phyloP scores from a whole-genome alignment of 2,888 invertebrate genomes.

The Apamea crenata region DNA sequence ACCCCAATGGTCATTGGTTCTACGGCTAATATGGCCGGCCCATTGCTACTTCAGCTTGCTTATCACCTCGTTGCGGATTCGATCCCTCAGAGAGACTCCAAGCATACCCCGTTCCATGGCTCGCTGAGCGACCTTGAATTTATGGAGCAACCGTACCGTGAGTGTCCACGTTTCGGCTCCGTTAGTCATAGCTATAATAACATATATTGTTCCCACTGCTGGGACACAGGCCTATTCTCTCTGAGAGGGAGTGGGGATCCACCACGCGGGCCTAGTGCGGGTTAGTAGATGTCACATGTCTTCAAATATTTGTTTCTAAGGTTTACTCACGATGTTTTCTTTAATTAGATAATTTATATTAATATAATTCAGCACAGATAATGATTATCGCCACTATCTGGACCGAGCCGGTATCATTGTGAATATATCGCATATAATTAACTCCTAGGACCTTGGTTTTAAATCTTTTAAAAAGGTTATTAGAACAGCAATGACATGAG shows the following conservation, averaged over 20 bases:
- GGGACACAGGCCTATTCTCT: too few species aligned
- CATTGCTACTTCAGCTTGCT: too few species aligned
- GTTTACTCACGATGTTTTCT: not conserved
- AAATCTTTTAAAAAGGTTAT: constrained; percentile 46
- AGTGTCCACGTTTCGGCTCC: too few species aligned
- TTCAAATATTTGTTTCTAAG: not conserved
- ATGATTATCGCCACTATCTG: constrained; percentile 32
- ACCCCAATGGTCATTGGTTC: too few species aligned
- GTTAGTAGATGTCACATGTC: not conserved
- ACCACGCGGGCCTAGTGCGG: not conserved
- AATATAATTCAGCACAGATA: constrained; percentile 35
- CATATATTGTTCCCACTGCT: too few species aligned
- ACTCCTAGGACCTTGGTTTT: constrained; percentile 50
- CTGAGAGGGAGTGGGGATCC: not conserved
- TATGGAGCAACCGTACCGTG: too few species aligned
- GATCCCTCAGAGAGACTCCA: too few species aligned
- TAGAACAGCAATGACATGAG: constrained; percentile 31
- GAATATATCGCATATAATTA: constrained; percentile 25
- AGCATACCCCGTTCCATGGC: too few species aligned
- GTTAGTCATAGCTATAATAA: too few species aligned
- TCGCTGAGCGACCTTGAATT: too few species aligned
- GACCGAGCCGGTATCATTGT: constrained; percentile 7
- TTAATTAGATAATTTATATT: constrained; percentile 18
- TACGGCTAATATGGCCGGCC: too few species aligned
- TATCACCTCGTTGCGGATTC: too few species aligned